Conservation (phyloP, 2,888 invertebrate species). For the Drosophila subquinaria region DNA sequence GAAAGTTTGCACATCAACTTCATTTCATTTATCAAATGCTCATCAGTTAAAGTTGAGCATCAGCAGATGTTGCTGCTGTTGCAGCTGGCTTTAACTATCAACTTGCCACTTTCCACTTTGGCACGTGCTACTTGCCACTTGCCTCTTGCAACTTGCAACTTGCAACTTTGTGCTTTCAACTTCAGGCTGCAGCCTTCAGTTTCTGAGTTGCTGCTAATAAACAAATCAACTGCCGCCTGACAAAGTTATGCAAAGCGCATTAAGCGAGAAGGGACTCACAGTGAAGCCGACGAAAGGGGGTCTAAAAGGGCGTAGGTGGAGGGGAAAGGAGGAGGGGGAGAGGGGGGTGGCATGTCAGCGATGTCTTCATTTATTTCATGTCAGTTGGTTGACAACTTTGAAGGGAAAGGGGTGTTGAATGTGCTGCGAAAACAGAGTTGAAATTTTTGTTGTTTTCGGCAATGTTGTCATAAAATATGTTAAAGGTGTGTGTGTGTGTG, state of each 20-base stretch:
- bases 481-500: constrained; percentile 17
- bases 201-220: constrained; percentile 42
- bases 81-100: constrained; percentile 42
- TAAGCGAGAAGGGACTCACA: constrained; percentile 17
- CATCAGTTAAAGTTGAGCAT: constrained; percentile 35
- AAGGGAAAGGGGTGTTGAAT: background rate
- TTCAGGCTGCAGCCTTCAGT: constrained; percentile 9
- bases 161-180: constrained; percentile 7
- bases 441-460: constrained; percentile 19
- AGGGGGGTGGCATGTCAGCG: constrained; percentile 7
- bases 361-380: constrained; percentile 64
- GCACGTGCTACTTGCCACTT: constrained; percentile 27
- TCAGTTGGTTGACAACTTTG: constrained; percentile 51
- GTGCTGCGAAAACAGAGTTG: constrained; percentile 8
- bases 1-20: constrained; percentile 41
- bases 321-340: background rate
- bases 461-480: constrained; percentile 21
- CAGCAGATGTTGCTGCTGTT: background rate
- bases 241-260: constrained; percentile 66
- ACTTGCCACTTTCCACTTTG: constrained; percentile 31
- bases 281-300: background rate
- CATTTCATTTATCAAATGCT: constrained; percentile 58
- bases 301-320: background rate
- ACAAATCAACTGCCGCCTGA: constrained; percentile 57
- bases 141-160: constrained; percentile 18